These are phyloP conservation scores for Brachynemurus nebulosus DNA, from an alignment of 2,888 invertebrate species.

Conservation along the genomic window DNA sequence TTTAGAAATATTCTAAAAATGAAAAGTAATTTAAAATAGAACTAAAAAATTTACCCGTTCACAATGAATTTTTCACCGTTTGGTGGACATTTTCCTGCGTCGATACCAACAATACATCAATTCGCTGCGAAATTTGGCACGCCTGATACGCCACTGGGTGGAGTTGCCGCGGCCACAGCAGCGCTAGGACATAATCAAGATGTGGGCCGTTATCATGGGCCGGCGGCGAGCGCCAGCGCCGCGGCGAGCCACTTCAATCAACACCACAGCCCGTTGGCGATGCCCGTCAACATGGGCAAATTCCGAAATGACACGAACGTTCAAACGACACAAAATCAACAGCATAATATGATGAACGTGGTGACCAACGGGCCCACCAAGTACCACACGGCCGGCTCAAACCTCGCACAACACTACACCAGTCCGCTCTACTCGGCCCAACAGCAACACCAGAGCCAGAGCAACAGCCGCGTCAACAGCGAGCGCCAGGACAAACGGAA, in stretches of 20 bases:
- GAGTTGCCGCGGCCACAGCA: conserved; percentile 27
- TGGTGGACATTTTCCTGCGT: conserved; percentile 62
- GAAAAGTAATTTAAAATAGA: too few species aligned
- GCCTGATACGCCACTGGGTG: conserved; percentile 27
- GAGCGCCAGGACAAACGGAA: conserved; percentile 24
- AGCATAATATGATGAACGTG: conserved; percentile 14
- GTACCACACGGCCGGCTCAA: conserved; percentile 10
- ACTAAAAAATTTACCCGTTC: conserved; percentile 7
- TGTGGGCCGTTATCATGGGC: conserved; percentile 6
- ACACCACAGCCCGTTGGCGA: conserved; percentile 34
- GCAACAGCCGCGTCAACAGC: conserved; percentile 28
- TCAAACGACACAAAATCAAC: conserved; percentile 11
- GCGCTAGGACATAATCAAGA: conserved; percentile 18
- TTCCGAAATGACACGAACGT: conserved; percentile 42
- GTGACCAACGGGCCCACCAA: conserved; percentile 7
- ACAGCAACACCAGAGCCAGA: conserved; percentile 22
- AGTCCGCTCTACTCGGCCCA: conserved; percentile 20
- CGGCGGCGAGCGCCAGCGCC: conserved; percentile 1
- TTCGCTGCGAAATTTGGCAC: conserved; percentile 56
- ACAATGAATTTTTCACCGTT: conserved; percentile 79
- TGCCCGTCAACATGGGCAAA: conserved; percentile 44
- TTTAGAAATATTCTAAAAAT: too few species aligned
- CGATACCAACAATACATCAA: conserved; percentile 70
- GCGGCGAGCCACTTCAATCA: conserved; percentile 36
- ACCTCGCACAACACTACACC: conserved; percentile 13